These are phyloP conservation scores for Bradypus variegatus DNA, from an alignment of 2,797 vertebrate genomes.

Conservation along the genomic window DNA sequence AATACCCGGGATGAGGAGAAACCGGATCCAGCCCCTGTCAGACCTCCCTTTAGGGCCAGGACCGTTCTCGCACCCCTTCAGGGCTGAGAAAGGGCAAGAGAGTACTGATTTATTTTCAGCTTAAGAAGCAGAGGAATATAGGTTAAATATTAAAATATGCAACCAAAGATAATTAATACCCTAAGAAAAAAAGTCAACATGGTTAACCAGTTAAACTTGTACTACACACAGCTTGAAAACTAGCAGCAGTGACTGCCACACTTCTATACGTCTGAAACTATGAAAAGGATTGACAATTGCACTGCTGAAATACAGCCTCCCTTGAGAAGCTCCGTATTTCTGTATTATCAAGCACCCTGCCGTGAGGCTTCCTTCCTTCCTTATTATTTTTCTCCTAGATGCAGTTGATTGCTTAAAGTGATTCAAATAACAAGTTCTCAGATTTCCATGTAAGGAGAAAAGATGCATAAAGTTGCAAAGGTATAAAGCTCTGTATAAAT, in stretches of 20 bases:
- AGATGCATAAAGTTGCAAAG: not conserved
- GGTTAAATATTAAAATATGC: not conserved
- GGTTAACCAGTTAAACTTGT: not conserved
- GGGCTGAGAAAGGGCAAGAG: not conserved
- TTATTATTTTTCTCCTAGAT: not conserved
- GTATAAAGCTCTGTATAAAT: not conserved
- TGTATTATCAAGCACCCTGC: not conserved
- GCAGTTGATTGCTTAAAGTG: not conserved
- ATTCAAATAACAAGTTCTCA: not conserved
- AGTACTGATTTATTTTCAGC: not conserved
- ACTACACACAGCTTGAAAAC: not conserved
- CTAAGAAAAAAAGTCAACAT: not conserved
- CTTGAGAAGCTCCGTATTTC: not conserved
- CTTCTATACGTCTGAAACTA: not conserved
- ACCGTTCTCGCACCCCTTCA: not conserved
- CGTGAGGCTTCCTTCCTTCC: no score
- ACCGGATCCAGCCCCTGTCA: not conserved
- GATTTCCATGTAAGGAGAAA: not conserved
- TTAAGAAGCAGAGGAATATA: not conserved
- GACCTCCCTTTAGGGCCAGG: not conserved
- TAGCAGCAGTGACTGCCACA: not conserved
- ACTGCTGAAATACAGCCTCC: no score
- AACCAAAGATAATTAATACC: not conserved
- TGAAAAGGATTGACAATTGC: not conserved
- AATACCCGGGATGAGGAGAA: not conserved